Conservation (phyloP, 2,797 vertebrate species). For the Meriones psammophilus region DNA sequence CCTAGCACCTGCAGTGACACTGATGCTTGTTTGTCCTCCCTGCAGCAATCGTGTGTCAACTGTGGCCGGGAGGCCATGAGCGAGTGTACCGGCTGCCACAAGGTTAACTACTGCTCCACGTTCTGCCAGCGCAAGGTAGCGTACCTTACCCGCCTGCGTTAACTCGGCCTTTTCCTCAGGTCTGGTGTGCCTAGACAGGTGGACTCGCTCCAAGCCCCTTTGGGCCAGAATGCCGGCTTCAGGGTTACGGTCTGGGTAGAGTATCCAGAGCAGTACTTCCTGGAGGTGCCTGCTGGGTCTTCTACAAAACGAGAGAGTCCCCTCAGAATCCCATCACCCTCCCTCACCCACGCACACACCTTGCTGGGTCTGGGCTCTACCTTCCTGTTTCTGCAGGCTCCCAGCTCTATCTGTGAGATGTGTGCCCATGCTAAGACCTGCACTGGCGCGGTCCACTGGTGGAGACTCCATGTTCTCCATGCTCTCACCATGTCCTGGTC, state of each 20-base stretch:
- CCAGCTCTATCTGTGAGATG: no score
- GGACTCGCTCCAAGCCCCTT: no score
- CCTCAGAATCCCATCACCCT: not conserved
- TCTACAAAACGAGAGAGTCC: not conserved
- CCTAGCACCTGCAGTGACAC: not conserved
- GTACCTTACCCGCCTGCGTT: not conserved
- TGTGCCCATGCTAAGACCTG: not conserved
- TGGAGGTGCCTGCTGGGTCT: not conserved
- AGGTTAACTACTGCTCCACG: slow-evolving; percentile 98
- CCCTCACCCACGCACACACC: no score
- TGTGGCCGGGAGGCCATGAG: slow-evolving; percentile 96
- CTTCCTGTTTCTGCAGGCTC: not conserved
- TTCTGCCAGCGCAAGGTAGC: slow-evolving; percentile 98
- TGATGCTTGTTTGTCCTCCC: slow-evolving; percentile 32
- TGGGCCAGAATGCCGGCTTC: not conserved
- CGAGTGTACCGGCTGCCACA: slow-evolving; percentile 97
- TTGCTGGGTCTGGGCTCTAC: no score
- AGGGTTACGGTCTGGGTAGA: not conserved
- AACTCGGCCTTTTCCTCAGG: not conserved
- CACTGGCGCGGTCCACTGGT: not conserved
- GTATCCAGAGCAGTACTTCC: not conserved
- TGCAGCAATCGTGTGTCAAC: slow-evolving; percentile 97
- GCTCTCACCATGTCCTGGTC: no score
- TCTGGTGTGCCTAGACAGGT: not conserved
- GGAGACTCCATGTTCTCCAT: not conserved